phyloP scores from a whole-genome alignment of 1,140 invertebrate genomes.

The Ceratitis capitata region DNA sequence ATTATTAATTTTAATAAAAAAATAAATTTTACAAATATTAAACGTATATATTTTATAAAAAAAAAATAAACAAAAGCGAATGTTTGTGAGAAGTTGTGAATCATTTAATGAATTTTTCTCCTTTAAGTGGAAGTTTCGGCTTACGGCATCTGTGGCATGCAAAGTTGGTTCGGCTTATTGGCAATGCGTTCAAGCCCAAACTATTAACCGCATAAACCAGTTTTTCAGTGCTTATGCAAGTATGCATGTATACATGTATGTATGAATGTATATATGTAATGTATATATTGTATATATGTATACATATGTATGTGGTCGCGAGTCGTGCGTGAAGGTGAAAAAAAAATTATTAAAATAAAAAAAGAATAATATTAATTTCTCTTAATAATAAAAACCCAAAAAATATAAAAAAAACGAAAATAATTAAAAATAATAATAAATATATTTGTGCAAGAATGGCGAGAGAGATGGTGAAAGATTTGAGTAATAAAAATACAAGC shows the following conservation, averaged over 20 bases:
- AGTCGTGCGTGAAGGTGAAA: background rate
- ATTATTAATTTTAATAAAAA: background rate
- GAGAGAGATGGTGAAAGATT: too few relatives aligned
- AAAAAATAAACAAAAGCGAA: background rate
- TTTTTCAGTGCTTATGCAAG: background rate
- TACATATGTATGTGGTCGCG: background rate
- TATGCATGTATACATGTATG: background rate
- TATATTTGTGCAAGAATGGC: too few relatives aligned
- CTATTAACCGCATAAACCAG: slow-evolving; percentile 13
- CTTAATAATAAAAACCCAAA: background rate
- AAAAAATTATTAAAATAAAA: background rate
- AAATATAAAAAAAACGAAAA: background rate
- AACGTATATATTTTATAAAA: too few relatives aligned
- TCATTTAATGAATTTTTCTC: background rate
- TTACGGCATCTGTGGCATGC: background rate
- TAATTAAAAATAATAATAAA: background rate
- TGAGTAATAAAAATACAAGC: too few relatives aligned
- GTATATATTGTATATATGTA: too few relatives aligned
- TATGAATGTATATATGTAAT: too few relatives aligned
- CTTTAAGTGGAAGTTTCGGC: background rate
- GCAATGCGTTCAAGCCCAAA: background rate
- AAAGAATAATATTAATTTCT: background rate
- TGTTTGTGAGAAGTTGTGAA: background rate
- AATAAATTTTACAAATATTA: background rate
- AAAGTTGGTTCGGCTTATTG: background rate